phyloP scores from a whole-genome alignment of 2,113 vertebrate species.

The Sialia sialis region DNA sequence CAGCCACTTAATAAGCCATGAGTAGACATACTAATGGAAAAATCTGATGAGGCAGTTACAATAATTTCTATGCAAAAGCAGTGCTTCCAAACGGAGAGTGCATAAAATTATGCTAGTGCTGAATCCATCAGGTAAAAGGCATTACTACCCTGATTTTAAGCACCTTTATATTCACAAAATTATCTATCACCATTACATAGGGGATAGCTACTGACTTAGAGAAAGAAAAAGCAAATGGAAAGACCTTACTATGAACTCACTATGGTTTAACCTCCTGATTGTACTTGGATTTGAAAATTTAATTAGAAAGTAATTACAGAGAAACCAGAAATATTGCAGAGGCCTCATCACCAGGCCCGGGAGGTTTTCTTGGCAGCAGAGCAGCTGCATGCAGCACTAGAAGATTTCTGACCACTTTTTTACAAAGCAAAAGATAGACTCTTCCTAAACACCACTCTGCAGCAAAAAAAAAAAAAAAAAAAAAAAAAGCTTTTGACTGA shows the following conservation, averaged over 20 bases:
- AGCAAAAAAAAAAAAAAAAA: not conserved
- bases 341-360: not conserved
- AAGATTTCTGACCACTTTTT: not conserved
- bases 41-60: not conserved
- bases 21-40: not conserved
- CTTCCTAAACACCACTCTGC: not conserved
- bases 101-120: not conserved
- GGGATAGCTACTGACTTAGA: not conserved
- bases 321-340: not conserved
- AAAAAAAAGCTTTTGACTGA: not conserved
- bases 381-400: not conserved
- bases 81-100: not conserved
- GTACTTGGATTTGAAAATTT: constrained; percentile 5
- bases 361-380: constrained; percentile 21
- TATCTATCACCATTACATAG: not conserved
- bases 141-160: not conserved
- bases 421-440: not conserved
- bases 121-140: not conserved
- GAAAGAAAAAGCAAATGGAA: not conserved
- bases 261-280: not conserved
- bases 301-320: constrained; percentile 36
- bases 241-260: not conserved
- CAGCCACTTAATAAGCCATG: not conserved
- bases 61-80: not conserved
- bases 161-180: not conserved